phyloP scores from a whole-genome alignment of 2,888 invertebrate genomes.

The Choristoneura rosaceana region DNA sequence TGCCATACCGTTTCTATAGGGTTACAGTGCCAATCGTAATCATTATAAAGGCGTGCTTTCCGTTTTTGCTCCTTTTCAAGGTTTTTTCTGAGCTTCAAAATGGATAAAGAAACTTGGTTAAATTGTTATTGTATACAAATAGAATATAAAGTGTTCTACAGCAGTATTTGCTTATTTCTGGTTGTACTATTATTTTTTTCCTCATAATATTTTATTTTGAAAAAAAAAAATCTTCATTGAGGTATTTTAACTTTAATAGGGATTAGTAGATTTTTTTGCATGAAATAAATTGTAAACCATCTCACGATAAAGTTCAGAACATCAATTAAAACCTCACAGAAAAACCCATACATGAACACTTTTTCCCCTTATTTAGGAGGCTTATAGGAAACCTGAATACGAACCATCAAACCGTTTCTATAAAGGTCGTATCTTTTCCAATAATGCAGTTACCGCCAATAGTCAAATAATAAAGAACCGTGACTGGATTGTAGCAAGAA shows the following conservation, averaged over 20 bases:
- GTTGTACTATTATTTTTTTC: background rate
- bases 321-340: no score
- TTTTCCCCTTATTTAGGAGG: background rate
- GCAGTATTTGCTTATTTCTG: background rate
- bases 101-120: background rate
- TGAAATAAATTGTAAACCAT: no score
- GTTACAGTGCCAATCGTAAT: slow-evolving; percentile 30
- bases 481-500: slow-evolving; percentile 21
- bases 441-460: slow-evolving; percentile 10
- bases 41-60: slow-evolving; percentile 14
- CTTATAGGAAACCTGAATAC: background rate
- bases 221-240: no score
- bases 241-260: no score
- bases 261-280: no score
- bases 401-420: background rate
- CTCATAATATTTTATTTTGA: no score
- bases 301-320: no score
- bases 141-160: background rate
- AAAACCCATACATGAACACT: background rate
- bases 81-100: background rate
- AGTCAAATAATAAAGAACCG: slow-evolving; percentile 19
- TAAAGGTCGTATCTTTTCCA: background rate
- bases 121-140: background rate
- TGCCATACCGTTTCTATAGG: slow-evolving; percentile 29
- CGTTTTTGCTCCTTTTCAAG: background rate